phyloP scores from a whole-genome alignment of 2,888 invertebrate genomes.

The Macrophya alboannulata region DNA sequence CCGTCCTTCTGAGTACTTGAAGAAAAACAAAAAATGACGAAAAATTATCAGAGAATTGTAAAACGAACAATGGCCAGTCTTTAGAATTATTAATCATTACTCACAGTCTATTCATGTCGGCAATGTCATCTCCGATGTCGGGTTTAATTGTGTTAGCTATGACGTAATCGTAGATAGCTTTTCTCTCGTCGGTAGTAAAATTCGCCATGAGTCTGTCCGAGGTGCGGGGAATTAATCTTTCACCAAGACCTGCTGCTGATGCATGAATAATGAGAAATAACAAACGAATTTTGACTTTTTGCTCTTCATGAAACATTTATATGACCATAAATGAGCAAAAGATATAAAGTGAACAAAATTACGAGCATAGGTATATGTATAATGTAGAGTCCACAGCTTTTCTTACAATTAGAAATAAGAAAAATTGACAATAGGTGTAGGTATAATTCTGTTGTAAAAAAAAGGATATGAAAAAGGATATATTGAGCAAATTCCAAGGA shows the following conservation, averaged over 20 bases:
- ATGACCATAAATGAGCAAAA: not conserved
- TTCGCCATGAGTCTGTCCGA: slow-evolving; percentile 77
- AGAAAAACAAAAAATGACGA: slow-evolving; percentile 59
- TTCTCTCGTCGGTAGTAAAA: slow-evolving; percentile 78
- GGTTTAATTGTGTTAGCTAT: slow-evolving; percentile 73
- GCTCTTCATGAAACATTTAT: not conserved
- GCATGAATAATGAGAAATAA: slow-evolving; percentile 56
- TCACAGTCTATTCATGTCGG: slow-evolving; percentile 72
- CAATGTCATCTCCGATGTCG: slow-evolving; percentile 74
- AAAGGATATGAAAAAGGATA: slow-evolving; percentile 79
- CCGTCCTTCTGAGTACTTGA: slow-evolving; percentile 62
- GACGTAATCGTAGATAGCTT: slow-evolving; percentile 76
- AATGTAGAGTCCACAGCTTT: not conserved
- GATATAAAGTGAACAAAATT: not conserved
- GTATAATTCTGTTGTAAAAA: not conserved
- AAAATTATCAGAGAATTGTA: not conserved
- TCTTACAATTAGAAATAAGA: not conserved
- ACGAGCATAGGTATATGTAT: too few relatives aligned
- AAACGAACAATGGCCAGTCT: slow-evolving; percentile 19
- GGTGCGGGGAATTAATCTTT: slow-evolving; percentile 77
- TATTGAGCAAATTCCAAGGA: slow-evolving; percentile 74
- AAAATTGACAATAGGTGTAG: not conserved
- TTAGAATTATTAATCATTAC: slow-evolving; percentile 59
- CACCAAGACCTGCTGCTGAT: slow-evolving; percentile 73
- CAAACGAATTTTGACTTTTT: not conserved